Base-by-base conservation (phyloP, 2,113 vertebrate genomes). In the Ploceus nigricollis region DNA sequence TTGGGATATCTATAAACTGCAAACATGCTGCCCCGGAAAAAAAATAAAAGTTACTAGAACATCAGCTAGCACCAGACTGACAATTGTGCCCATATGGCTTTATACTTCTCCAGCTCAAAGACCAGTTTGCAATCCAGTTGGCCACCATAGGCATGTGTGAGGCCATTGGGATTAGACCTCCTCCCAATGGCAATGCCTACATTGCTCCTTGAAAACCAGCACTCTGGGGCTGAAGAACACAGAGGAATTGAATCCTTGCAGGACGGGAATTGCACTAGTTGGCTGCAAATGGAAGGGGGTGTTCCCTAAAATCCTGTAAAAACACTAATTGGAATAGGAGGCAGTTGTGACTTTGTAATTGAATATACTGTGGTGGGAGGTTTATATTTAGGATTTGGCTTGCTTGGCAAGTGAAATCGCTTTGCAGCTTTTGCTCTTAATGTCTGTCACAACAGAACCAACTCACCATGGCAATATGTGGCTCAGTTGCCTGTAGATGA, bases 131-230 rank as follows among this genome's bases (percentile, higher is more conserved):
- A 68, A 35, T 60, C 24, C 45, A 56, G 56, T 35, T 73, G 48
- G n/a, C 71, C 21, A 16, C 69, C 0, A 0, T 2, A 66, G 68
- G 21, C 1, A 0, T 10, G 28, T 11, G 31, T 2, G 6, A 20
- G 11, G 21, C 57, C 53, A 8, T 2, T 58, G 44, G 50, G n/a
- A 56, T 89, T 70, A 83, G 35, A 31, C 11, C 20, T 60, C 31
- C 8, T 87, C 33, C 27, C 39, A 28, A 0, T 17, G 24, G 0
- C 37, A 11, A n/a, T 69, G 54, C 45, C 85, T 72, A 2, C 42
- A 20, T 24, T 2, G 2, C 13, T 91, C 10, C 63, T 82, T 72
- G 37, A 82, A 91, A 85, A 70, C 14, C 2, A 7, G 2, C 7
- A 18, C 9, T 17, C 13, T 47, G 20, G 6, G 37, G 7, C 7